phyloP scores from a whole-genome alignment of 2,888 invertebrate genomes.

The Drosophila bunnanda region DNA sequence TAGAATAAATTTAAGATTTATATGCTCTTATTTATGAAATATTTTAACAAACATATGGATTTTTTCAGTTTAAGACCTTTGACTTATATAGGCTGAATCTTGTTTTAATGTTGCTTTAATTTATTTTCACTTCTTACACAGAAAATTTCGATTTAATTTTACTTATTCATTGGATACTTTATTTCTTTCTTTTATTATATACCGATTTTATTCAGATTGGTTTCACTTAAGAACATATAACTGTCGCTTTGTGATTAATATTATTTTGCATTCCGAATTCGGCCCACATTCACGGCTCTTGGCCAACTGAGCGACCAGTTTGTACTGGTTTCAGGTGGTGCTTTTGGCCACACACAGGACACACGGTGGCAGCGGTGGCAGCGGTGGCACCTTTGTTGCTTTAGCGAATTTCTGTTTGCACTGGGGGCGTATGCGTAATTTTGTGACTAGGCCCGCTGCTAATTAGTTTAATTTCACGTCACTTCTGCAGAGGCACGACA shows the following conservation, averaged over 20 bases:
- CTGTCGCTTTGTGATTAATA: neutral
- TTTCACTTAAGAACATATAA: conserved; percentile 2
- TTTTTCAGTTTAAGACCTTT: neutral
- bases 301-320: conserved; percentile 17
- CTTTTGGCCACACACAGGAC: conserved; percentile 27
- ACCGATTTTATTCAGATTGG: neutral
- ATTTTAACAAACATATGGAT: neutral
- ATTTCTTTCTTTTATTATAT: neutral
- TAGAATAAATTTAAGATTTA: neutral
- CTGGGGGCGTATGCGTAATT: conserved; percentile 44
- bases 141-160: neutral
- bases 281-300: conserved; percentile 23
- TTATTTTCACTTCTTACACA: neutral
- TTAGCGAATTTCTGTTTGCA: conserved; percentile 23
- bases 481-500: conserved; percentile 12
- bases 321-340: conserved; percentile 34
- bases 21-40: no score
- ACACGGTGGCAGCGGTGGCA: conserved; percentile 4
- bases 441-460: conserved; percentile 23
- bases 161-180: neutral
- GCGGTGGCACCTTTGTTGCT: conserved; percentile 17
- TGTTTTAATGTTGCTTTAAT: neutral
- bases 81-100: neutral
- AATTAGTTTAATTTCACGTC: conserved; percentile 35
- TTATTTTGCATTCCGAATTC: conserved; percentile 25